Evolutionary conservation across 2,797 vertebrate species (phyloP).

Genomic region (Gadopsis bispinosus): DNA sequence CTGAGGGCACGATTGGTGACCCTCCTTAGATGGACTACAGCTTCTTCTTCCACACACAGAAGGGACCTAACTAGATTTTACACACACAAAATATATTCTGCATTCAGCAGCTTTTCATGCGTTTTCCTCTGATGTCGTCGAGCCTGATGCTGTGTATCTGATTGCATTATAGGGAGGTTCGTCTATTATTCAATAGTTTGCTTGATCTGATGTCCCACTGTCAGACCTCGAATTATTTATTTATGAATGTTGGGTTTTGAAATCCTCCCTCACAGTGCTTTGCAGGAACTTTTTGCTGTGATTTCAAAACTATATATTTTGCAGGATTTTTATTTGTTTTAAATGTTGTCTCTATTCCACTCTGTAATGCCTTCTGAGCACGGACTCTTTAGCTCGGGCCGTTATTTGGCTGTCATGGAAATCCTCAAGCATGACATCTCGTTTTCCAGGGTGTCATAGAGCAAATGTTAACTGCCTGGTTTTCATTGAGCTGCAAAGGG

Average conservation of each 20-base stretch:
- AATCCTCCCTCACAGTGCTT: conserved; percentile 21
- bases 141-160: conserved; percentile 26
- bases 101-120: conserved; percentile 51
- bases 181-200: conserved; percentile 74
- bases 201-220: conserved; percentile 68
- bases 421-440: conserved; percentile 59
- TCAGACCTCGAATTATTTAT: conserved; percentile 70
- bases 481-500: conserved; percentile 42
- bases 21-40: conserved; percentile 30
- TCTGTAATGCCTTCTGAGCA: conserved; percentile 24
- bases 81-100: conserved; percentile 3
- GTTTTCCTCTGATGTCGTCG: conserved; percentile 17
- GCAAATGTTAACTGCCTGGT: conserved; percentile 59
- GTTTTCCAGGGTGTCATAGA: conserved; percentile 59
- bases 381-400: conserved; percentile 25
- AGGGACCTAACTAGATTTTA: conserved; percentile 31
- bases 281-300: conserved; percentile 37
- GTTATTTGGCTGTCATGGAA: conserved; percentile 54
- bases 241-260: conserved; percentile 60
- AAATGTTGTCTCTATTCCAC: neutral
- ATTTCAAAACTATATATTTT: conserved; percentile 26
- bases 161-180: conserved; percentile 56
- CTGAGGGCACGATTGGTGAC: conserved; percentile 20
- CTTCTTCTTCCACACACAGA: conserved; percentile 46
- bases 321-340: neutral